Percentiles rank a stretch among this genome's conserved stretches.
These are phyloP conservation scores for Phymanthus crucifer DNA, from an alignment of 92 coral and sea anemone species.

Conservation along the genomic window DNA sequence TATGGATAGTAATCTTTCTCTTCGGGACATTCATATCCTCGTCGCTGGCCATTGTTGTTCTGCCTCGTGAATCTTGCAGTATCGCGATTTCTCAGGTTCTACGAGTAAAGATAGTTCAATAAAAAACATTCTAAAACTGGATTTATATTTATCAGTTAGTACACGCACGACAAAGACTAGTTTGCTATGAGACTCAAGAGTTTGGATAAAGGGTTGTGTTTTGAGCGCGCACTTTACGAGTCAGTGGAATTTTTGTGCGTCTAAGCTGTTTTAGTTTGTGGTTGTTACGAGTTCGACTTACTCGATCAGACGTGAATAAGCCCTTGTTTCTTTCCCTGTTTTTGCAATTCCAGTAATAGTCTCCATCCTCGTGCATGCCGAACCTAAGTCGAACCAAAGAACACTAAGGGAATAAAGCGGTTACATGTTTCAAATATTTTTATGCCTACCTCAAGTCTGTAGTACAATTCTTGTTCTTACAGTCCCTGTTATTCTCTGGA, in stretches of 20 bases:
- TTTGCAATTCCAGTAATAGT: constrained; percentile 38
- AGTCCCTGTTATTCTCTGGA: constrained; percentile 22
- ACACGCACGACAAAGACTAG: too few relatives aligned
- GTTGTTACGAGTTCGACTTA: background rate
- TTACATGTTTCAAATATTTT: background rate
- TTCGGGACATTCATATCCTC: too few relatives aligned
- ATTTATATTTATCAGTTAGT: too few relatives aligned
- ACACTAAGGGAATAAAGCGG: background rate
- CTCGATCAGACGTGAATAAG: constrained; percentile 32
- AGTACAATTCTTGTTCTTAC: constrained; percentile 34
- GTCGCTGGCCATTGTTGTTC: too few relatives aligned
- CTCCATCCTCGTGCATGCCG: constrained; percentile 46
- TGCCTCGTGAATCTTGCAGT: constrained; percentile 62
- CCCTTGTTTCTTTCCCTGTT: constrained; percentile 41
- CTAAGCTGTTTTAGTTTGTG: too few relatives aligned
- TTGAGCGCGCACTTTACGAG: too few relatives aligned
- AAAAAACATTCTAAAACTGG: too few relatives aligned
- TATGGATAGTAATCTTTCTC: too few relatives aligned
- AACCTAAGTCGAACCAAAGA: constrained; percentile 12
- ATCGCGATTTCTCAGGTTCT: constrained; percentile 19
- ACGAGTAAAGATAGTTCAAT: background rate
- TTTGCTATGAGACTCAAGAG: too few relatives aligned
- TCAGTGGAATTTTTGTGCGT: too few relatives aligned
- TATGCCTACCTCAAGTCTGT: constrained; percentile 29
- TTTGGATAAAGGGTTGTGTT: too few relatives aligned